A percentile compares a stretch with the other conserved stretches of the same genome.
Conservation (phyloP, 2,113 vertebrate genomes). For the Lucifuga dentata region DNA sequence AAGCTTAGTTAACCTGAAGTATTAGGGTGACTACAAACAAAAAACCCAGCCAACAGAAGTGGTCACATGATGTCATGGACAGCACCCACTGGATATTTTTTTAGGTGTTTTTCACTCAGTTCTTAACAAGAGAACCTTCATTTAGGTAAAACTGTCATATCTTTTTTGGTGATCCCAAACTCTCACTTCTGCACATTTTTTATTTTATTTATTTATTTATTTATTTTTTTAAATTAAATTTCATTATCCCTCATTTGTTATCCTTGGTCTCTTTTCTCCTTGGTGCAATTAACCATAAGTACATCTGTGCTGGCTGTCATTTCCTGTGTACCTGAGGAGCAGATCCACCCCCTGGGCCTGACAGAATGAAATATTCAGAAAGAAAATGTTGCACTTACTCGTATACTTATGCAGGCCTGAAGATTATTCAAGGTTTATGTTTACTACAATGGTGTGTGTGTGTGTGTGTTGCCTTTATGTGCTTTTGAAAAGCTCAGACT, state of each 20-base stretch:
- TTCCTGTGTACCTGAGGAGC: constrained; percentile 42
- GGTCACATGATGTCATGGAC: too few species aligned
- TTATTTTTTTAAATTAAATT: constrained; percentile 38
- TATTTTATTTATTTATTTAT: too few species aligned
- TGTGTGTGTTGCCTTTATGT: not conserved
- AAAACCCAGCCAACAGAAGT: too few species aligned
- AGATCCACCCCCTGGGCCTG: constrained; percentile 24
- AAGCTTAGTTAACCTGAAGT: too few species aligned
- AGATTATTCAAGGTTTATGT: constrained; percentile 8
- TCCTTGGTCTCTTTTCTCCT: constrained; percentile 21
- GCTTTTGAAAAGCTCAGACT: not conserved
- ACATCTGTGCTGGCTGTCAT: constrained; percentile 30
- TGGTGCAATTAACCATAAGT: constrained; percentile 57
- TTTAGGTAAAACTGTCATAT: constrained; percentile 33
- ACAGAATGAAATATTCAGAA: constrained; percentile 32
- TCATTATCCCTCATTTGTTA: not conserved
- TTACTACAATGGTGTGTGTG: not conserved
- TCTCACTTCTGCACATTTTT: too few species aligned
- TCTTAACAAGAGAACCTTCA: constrained; percentile 39
- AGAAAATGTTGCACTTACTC: constrained; percentile 16
- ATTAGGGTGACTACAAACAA: too few species aligned
- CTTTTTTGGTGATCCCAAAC: constrained; percentile 25
- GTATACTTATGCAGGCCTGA: not conserved
- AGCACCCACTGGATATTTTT: too few species aligned
- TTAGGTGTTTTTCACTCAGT: constrained; percentile 34